Percentiles rank a stretch among this genome's conserved stretches.
These are phyloP conservation scores for Telmatherina bonti DNA, from an alignment of 2,797 vertebrate species.

Conservation along the genomic window DNA sequence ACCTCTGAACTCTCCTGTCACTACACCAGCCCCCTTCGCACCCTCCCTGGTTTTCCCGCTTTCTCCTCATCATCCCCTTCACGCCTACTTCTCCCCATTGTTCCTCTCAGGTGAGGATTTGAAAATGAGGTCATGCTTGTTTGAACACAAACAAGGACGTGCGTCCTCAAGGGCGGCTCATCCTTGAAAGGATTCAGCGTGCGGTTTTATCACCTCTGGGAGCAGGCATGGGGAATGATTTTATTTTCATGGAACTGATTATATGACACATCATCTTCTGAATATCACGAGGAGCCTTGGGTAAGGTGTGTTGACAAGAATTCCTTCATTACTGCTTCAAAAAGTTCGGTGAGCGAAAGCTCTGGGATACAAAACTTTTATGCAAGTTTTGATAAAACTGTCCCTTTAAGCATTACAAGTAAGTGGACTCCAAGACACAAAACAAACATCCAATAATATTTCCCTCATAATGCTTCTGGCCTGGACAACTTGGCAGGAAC, in stretches of 20 bases:
- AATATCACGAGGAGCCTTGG: not conserved
- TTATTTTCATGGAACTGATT: conserved; percentile 19
- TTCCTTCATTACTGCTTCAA: not conserved
- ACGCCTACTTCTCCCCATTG: conserved; percentile 57
- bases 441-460: conserved; percentile 66
- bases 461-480: conserved; percentile 45
- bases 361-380: conserved; percentile 52
- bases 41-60: conserved; percentile 45
- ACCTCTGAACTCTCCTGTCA: conserved; percentile 82
- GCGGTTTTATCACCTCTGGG: conserved; percentile 27
- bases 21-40: conserved; percentile 44
- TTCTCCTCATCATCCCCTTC: conserved; percentile 61
- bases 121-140: conserved; percentile 72
- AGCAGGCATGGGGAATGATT: not conserved
- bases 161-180: conserved; percentile 52
- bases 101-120: conserved; percentile 68
- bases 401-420: conserved; percentile 66
- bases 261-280: conserved; percentile 2
- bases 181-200: conserved; percentile 46
- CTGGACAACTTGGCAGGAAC: conserved; percentile 73
- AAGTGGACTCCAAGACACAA: conserved; percentile 53
- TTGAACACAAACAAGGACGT: conserved; percentile 69
- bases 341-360: conserved; percentile 51
- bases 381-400: conserved; percentile 54
- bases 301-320: not conserved